Percentiles rank a stretch among this genome's conserved stretches.
These are phyloP conservation scores for Tachycineta bicolor DNA, from an alignment of 2,113 vertebrate species.

Conservation along the genomic window DNA sequence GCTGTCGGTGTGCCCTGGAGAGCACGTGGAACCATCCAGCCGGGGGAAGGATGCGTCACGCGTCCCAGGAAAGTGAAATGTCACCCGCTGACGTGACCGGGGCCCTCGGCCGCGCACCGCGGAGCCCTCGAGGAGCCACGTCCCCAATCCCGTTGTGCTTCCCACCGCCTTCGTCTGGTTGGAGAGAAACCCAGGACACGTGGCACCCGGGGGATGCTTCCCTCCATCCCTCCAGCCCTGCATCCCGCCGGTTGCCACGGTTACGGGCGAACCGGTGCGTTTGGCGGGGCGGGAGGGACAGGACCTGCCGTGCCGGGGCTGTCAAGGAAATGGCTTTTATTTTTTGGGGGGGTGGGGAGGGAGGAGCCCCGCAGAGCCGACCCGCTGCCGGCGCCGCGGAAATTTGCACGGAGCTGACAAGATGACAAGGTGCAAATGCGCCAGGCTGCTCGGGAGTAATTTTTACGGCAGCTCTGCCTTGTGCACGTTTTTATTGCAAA, in stretches of 20 bases:
- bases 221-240: neutral
- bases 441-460: slow-evolving; percentile 47
- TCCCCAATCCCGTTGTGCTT: neutral
- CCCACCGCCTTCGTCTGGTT: neutral
- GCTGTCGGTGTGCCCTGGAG: neutral
- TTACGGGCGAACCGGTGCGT: neutral
- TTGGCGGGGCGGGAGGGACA: neutral
- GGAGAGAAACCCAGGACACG: neutral
- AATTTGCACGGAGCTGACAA: slow-evolving; percentile 57
- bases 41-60: accelerated
- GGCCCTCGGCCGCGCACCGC: accelerated
- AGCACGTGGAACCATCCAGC: accelerated
- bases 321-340: neutral
- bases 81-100: neutral
- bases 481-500: slow-evolving; percentile 67
- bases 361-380: neutral
- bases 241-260: slow-evolving; percentile 33
- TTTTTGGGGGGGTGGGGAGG: neutral
- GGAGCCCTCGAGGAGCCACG: neutral
- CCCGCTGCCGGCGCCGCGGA: neutral
- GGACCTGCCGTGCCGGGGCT: neutral
- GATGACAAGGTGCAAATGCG: slow-evolving; percentile 61
- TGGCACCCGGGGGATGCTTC: neutral
- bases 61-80: neutral
- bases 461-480: slow-evolving; percentile 62